Base-by-base conservation (phyloP, 2,888 invertebrate species). In the Drosophila vallismaia region DNA sequence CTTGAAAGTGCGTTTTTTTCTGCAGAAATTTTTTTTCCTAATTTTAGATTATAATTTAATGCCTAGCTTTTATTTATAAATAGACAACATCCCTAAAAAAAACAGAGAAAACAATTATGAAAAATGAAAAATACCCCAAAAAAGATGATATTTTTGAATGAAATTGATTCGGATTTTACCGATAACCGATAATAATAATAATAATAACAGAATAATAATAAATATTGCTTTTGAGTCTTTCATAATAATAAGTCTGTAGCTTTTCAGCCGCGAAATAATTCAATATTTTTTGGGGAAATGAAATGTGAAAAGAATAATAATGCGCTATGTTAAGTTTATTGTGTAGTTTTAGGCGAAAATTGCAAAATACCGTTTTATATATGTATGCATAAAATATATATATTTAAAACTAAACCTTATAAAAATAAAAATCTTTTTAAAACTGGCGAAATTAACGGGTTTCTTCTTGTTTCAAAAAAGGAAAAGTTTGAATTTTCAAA, bases 211-310 rank as follows among this genome's bases (percentile, higher is more conserved):
- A n/a, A 36, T n/a, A 36, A 36, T 36, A 36, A 36, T 36, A 36
- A 68, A 76, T 75, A 79, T 74, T 86, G 89, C 88, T 88, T 89
- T 89, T 88, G 88, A 89, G 88, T 88, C 89, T 86, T 88, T 88
- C 73, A 74, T 67, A 75, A 77, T 75, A 75, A 74, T 54, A 60
- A 12, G 12, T 45, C 19, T 51, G 33, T 51, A 51, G 36, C 44
- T 9, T 36, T 42, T 48, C 31, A 59, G 54, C 29, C 64, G 60
- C 12, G 4, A 29, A 9, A 53, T 31, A 48, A 3, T 44, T 4
- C n/a, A 12, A 45, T 33, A 48, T 58, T 62, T 62, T 55, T 24
- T 44, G 62, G 45, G 46, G 42, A 57, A 31, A 45, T 62, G 50
- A 62, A 76, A 74, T 36, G 12, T 66, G 85, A 75, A 62, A 10